Evolutionary conservation across 2,797 vertebrate species (phyloP).

Genomic region (Coranthus polyacanthus): DNA sequence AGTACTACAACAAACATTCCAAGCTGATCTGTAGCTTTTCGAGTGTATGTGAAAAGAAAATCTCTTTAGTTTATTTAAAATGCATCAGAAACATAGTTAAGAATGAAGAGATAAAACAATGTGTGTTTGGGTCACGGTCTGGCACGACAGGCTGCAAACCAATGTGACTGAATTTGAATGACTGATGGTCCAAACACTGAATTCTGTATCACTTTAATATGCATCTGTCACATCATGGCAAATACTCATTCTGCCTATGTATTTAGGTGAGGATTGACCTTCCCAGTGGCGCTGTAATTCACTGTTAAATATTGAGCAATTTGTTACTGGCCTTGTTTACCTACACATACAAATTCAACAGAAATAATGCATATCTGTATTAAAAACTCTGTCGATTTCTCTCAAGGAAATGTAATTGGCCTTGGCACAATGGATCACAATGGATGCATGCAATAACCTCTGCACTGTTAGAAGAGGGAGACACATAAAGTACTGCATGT

Average conservation of each 20-base stretch:
- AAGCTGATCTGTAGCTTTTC: slow-evolving; percentile 25
- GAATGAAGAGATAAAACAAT: too few relatives aligned
- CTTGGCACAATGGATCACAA: slow-evolving; percentile 8
- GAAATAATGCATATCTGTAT: slow-evolving; percentile 1
- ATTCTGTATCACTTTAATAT: too few relatives aligned
- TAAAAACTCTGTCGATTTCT: not conserved
- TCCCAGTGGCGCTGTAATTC: too few relatives aligned
- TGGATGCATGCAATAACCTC: slow-evolving; percentile 12
- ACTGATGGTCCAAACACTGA: too few relatives aligned
- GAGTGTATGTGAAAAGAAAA: not conserved
- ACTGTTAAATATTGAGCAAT: not conserved
- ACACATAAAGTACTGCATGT: slow-evolving; percentile 31
- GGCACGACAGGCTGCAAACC: too few relatives aligned
- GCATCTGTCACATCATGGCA: too few relatives aligned
- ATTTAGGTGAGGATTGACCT: too few relatives aligned
- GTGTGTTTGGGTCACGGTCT: too few relatives aligned
- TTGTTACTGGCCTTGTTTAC: not conserved
- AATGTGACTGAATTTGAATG: too few relatives aligned
- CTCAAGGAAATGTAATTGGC: slow-evolving; percentile 14
- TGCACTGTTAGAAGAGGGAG: slow-evolving; percentile 28
- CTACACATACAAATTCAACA: slow-evolving; percentile 22
- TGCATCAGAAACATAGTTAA: too few relatives aligned
- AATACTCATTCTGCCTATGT: too few relatives aligned
- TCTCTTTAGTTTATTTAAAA: too few relatives aligned
- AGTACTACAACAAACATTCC: slow-evolving; percentile 1